A percentile compares a stretch with the other conserved stretches of the same genome.
Conservation (phyloP, 2,797 vertebrate genomes). For the Scolopax bukidnonensis region DNA sequence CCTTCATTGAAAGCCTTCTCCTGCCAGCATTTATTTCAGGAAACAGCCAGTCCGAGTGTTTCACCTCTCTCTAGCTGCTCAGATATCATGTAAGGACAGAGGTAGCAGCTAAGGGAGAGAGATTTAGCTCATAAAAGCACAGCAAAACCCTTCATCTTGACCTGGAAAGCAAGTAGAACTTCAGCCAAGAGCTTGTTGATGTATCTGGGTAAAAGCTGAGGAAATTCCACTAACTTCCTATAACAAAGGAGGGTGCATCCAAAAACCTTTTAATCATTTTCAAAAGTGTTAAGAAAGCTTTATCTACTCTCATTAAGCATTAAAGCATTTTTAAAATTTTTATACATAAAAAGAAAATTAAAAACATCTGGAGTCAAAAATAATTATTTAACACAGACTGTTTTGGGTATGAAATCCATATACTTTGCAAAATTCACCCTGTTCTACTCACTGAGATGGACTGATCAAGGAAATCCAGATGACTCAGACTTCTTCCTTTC, state of each 20-base stretch:
- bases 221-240: neutral
- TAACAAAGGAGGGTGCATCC: neutral
- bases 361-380: neutral
- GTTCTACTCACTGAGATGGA: constrained; percentile 21
- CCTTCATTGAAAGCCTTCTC: neutral
- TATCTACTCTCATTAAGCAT: neutral
- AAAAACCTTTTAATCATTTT: neutral
- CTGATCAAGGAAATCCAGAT: constrained; percentile 22
- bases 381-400: neutral
- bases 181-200: neutral
- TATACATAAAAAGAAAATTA: neutral
- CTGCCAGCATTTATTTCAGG: neutral
- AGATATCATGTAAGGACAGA: neutral
- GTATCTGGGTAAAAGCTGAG: neutral
- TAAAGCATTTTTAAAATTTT: neutral
- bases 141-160: neutral
- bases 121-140: neutral
- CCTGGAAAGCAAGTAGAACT: neutral
- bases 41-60: neutral
- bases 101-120: neutral
- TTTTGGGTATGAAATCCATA: neutral
- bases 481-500: neutral
- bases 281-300: neutral
- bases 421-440: neutral
- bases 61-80: neutral